These are phyloP conservation scores for Brachyptera risi DNA, from an alignment of 2,888 invertebrate species.

Conservation along the genomic window DNA sequence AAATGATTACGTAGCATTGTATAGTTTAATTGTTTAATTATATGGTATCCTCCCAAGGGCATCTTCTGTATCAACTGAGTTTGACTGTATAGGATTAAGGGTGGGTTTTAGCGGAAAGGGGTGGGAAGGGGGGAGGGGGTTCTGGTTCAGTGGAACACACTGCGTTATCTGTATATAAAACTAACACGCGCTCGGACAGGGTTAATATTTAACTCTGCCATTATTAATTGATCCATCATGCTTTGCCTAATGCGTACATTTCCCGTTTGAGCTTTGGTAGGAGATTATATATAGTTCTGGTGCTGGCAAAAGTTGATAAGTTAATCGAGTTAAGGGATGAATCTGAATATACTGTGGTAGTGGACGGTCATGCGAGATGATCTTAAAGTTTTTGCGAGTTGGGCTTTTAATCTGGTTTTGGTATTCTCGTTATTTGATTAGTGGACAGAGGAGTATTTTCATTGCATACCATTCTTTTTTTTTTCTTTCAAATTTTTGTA, in stretches of 20 bases:
- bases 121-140: background rate
- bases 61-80: conserved; percentile 2
- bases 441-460: too few relatives aligned
- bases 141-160: background rate
- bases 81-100: conserved; percentile 4
- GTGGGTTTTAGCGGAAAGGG: background rate
- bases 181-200: background rate
- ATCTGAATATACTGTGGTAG: too few relatives aligned
- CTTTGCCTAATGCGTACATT: background rate
- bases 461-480: too few relatives aligned
- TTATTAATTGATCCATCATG: conserved; percentile 10
- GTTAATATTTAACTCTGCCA: conserved; percentile 3
- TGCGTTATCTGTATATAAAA: conserved; percentile 1
- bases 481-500: too few relatives aligned
- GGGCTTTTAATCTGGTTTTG: too few relatives aligned
- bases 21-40: conserved; percentile 19
- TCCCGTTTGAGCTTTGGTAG: background rate
- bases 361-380: too few relatives aligned
- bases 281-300: background rate
- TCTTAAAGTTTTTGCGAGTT: too few relatives aligned
- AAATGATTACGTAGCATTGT: background rate
- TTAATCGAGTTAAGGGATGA: conserved; percentile 17
- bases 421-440: too few relatives aligned
- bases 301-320: background rate
- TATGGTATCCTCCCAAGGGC: conserved; percentile 5